Conservation (phyloP, 2,888 invertebrate genomes). For the Melanotus villosus region DNA sequence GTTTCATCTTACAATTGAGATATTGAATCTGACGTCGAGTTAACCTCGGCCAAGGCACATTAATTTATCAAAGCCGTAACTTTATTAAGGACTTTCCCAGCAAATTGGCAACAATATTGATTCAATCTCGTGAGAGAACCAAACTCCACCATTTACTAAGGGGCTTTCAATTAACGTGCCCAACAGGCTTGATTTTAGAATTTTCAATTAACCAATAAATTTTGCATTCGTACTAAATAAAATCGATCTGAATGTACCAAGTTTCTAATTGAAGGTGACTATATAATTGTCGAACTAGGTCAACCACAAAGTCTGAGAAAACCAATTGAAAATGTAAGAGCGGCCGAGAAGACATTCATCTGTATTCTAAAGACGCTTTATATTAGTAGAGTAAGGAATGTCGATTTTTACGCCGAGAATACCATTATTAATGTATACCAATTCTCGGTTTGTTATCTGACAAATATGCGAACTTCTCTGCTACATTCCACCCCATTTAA, state of each 20-base stretch:
- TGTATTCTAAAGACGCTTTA: slow-evolving; percentile 18
- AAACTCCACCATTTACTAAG: slow-evolving; percentile 32
- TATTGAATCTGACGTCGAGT: slow-evolving; percentile 36
- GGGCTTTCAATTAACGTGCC: slow-evolving; percentile 36
- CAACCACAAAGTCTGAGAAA: slow-evolving; percentile 5
- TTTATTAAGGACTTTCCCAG: slow-evolving; percentile 47
- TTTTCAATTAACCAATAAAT: slow-evolving; percentile 26
- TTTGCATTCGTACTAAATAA: slow-evolving; percentile 13
- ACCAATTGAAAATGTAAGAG: slow-evolving; percentile 8
- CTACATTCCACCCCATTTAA: too few species aligned
- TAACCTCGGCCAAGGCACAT: slow-evolving; percentile 35
- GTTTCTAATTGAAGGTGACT: slow-evolving; percentile 1
- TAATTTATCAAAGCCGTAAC: slow-evolving; percentile 49
- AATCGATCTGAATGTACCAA: background rate
- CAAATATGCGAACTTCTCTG: background rate
- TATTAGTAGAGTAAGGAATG: slow-evolving; percentile 17
- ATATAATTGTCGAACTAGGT: slow-evolving; percentile 12
- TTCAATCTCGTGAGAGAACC: slow-evolving; percentile 37
- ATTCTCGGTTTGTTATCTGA: background rate
- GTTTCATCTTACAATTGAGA: slow-evolving; percentile 19
- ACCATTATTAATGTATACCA: slow-evolving; percentile 19
- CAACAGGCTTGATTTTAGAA: slow-evolving; percentile 29
- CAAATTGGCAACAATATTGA: slow-evolving; percentile 46
- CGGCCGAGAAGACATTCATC: slow-evolving; percentile 13
- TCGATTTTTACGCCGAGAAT: background rate